These are phyloP conservation scores for Lordiphosa fenestrarum DNA, from an alignment of 2,888 invertebrate genomes.

Conservation along the genomic window DNA sequence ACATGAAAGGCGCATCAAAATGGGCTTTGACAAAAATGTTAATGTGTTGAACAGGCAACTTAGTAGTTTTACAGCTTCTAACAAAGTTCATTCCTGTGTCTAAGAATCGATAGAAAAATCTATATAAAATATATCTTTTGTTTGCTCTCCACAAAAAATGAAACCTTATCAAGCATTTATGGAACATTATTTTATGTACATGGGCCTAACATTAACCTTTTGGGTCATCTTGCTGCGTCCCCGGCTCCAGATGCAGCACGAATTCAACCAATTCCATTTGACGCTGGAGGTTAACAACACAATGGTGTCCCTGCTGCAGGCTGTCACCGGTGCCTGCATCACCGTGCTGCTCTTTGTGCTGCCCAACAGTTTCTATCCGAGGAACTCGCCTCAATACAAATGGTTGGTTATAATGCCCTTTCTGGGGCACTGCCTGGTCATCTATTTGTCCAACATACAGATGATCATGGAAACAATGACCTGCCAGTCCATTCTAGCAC, in stretches of 20 bases:
- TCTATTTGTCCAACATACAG: not conserved
- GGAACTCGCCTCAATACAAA: not conserved
- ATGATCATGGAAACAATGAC: not conserved
- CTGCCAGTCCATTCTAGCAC: not conserved
- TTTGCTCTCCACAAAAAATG: no score
- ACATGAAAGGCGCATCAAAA: constrained; percentile 39
- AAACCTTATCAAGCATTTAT: not conserved
- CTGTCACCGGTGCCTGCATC: constrained; percentile 7
- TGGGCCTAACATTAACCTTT: not conserved
- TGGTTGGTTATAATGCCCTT: constrained; percentile 8
- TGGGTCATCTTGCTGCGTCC: constrained; percentile 22
- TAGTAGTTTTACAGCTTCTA: no score
- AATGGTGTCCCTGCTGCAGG: not conserved
- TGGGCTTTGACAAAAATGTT: constrained; percentile 34
- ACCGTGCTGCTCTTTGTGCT: not conserved
- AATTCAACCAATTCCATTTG: not conserved
- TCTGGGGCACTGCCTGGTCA: not conserved
- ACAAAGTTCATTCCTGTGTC: no score
- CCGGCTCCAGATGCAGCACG: not conserved
- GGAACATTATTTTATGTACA: not conserved
- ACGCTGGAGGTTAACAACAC: not conserved
- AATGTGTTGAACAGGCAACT: constrained; percentile 7
- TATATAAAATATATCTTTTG: no score
- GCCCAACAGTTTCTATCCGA: not conserved
- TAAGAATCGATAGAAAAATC: no score